Percentiles rank a stretch among this genome's conserved stretches.
Evolutionary conservation across 2,797 vertebrate genomes (phyloP).

Genomic region (Thalassophryne amazonica): DNA sequence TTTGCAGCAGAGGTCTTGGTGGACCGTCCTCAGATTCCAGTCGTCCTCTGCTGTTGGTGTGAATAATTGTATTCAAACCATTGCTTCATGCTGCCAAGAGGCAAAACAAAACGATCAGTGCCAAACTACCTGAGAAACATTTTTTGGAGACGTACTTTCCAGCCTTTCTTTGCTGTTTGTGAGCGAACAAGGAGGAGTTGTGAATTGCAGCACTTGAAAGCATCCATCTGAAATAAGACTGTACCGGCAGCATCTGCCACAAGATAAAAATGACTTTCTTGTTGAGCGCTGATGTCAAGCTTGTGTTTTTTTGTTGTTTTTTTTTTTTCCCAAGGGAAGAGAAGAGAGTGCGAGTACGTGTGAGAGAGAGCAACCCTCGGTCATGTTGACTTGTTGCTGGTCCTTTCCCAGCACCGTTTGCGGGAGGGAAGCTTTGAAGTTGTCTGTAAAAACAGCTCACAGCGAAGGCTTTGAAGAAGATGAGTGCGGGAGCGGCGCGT

Average conservation of each 20-base stretch:
- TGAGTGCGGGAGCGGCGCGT: conserved; percentile 27
- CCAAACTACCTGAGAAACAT: conserved; percentile 38
- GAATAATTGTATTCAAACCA: conserved; percentile 44
- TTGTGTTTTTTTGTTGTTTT: no score
- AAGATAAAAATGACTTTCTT: conserved; percentile 34
- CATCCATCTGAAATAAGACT: conserved; percentile 39
- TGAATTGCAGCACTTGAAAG: conserved; percentile 40
- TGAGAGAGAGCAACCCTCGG: conserved; percentile 42
- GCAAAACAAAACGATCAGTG: conserved; percentile 46
- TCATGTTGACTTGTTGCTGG: conserved; percentile 62
- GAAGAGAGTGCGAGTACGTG: not conserved
- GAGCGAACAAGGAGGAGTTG: conserved; percentile 34
- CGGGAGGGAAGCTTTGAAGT: conserved; percentile 69
- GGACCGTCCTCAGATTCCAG: conserved; percentile 9
- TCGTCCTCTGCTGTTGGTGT: conserved; percentile 12
- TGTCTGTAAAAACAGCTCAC: conserved; percentile 50
- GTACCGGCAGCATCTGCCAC: conserved; percentile 5
- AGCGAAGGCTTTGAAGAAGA: conserved; percentile 62
- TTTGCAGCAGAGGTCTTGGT: conserved; percentile 7
- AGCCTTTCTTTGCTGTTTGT: conserved; percentile 26
- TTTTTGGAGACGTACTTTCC: conserved; percentile 25
- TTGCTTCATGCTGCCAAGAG: conserved; percentile 21
- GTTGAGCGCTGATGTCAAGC: conserved; percentile 31
- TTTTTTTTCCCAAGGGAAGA: conserved; percentile 11
- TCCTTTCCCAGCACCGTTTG: conserved; percentile 36